Evolutionary conservation across 2,113 vertebrate genomes (phyloP).

Genomic region (Ranitomeya imitator): DNA sequence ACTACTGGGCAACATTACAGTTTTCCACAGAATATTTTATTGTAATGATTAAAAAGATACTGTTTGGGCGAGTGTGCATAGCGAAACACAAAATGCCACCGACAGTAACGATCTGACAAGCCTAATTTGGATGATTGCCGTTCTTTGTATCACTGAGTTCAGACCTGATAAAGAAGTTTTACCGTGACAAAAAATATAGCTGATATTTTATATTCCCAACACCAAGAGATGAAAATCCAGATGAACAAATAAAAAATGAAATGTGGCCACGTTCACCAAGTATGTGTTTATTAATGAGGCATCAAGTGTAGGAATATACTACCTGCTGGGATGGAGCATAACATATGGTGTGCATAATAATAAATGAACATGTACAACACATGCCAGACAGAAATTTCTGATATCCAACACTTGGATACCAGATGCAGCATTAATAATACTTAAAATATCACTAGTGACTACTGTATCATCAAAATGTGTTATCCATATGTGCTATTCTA

Average conservation of each 20-base stretch:
- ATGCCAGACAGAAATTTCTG: conserved; percentile 18
- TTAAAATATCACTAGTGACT: not conserved
- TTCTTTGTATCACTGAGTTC: not conserved
- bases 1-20: not conserved
- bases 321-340: not conserved
- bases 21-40: not conserved
- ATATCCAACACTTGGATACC: not conserved
- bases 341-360: conserved; percentile 42
- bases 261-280: not conserved
- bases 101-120: not conserved
- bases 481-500: not conserved
- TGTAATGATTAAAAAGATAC: conserved; percentile 9
- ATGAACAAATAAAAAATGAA: not conserved
- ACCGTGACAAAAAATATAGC: not conserved
- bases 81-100: not conserved
- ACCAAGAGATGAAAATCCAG: not conserved
- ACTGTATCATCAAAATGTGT: not conserved
- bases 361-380: conserved; percentile 30
- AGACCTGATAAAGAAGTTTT: not conserved
- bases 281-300: not conserved
- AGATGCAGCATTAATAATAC: conserved; percentile 9
- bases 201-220: not conserved
- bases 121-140: not conserved
- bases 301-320: conserved; percentile 16
- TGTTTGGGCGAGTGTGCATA: not conserved